Conservation (phyloP, 2,888 invertebrate genomes). For the Eupithecia insigniata region DNA sequence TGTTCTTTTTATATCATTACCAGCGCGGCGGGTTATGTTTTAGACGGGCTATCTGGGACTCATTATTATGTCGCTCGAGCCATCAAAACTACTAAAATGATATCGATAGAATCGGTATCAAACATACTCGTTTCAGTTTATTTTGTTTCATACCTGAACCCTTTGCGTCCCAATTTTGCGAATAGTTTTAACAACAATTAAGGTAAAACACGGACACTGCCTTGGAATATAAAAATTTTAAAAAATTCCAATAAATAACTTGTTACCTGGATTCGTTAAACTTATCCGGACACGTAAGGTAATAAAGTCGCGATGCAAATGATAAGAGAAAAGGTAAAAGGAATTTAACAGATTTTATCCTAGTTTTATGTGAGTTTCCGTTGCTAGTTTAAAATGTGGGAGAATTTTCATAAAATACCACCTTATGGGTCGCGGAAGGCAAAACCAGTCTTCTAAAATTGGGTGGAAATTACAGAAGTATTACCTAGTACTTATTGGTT, state of each 20-base stretch:
- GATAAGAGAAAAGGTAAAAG: not conserved
- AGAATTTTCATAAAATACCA: not conserved
- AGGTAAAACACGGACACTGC: too few relatives aligned
- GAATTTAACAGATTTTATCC: constrained; percentile 8
- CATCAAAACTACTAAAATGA: not conserved
- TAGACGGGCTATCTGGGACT: too few relatives aligned
- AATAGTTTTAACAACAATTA: too few relatives aligned
- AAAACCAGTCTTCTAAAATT: too few relatives aligned
- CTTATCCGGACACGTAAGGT: not conserved
- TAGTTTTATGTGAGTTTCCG: not conserved
- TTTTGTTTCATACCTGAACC: too few relatives aligned
- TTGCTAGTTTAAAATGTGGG: not conserved
- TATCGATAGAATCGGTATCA: not conserved
- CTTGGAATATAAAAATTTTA: too few relatives aligned
- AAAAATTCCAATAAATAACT: not conserved
- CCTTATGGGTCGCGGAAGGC: too few relatives aligned
- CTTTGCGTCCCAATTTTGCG: too few relatives aligned
- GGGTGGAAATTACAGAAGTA: not conserved
- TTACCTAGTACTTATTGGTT: not conserved
- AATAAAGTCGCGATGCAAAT: constrained; percentile 5
- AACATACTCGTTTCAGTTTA: too few relatives aligned
- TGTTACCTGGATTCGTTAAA: not conserved
- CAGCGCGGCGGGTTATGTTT: not conserved
- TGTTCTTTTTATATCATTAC: constrained; percentile 1
- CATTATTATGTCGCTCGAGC: too few relatives aligned